Conservation (phyloP, 2,113 vertebrate genomes). For the Neogale vison region DNA sequence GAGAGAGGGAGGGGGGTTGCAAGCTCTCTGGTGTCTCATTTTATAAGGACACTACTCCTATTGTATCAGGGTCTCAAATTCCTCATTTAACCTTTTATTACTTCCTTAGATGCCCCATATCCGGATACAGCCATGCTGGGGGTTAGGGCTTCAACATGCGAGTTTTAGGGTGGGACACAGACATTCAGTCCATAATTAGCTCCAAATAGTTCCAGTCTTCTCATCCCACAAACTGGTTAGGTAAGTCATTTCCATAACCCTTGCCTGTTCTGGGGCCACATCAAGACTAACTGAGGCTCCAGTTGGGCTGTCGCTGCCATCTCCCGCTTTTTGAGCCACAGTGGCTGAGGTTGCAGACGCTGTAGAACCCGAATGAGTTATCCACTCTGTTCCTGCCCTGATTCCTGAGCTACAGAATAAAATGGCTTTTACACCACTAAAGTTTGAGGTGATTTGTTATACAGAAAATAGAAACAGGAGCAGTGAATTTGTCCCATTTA, state of each 20-base stretch:
- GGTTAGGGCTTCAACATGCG: neutral
- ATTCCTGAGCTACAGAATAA: neutral
- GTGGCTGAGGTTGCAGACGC: neutral
- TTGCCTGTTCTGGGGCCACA: neutral
- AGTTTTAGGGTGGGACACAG: neutral
- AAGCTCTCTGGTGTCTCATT: neutral
- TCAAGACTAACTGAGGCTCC: neutral
- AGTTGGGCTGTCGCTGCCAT: rapidly evolving
- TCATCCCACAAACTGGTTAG: neutral
- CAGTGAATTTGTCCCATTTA: neutral
- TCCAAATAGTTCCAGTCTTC: too few species aligned
- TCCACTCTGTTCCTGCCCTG: neutral
- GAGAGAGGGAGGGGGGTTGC: neutral
- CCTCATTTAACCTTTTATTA: neutral
- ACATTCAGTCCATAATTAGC: neutral
- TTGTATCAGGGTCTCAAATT: neutral
- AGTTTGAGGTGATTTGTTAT: neutral
- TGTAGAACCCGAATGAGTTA: neutral
- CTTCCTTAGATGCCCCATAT: neutral
- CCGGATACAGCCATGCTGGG: neutral
- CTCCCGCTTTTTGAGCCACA: neutral
- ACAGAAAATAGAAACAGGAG: neutral
- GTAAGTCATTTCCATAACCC: neutral
- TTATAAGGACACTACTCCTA: neutral
- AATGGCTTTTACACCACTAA: neutral